Base-by-base conservation (phyloP, 2,113 vertebrate genomes). In the Eonycteris spelaea region DNA sequence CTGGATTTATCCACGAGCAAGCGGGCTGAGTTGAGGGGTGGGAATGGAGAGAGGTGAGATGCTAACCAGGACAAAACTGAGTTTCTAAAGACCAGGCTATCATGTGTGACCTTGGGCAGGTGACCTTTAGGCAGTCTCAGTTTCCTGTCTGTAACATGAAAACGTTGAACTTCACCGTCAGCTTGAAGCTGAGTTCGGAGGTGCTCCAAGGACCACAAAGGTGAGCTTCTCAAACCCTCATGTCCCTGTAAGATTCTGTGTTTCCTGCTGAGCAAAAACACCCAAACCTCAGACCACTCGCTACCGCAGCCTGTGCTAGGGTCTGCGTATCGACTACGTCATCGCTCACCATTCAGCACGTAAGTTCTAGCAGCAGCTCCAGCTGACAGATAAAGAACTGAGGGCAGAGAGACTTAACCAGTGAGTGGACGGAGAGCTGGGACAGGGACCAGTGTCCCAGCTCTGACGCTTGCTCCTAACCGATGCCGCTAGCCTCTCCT, bases 1-100 rank as follows among this genome's bases (percentile, higher is more conserved):
- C 48, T 11, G n/a, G 4, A 6, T 74, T 43, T 28, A 24, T 14
- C 12, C 30, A 16, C 51, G 68, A 48, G 40, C 26, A 5, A 21
- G 5, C 0, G 0, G 6, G 45, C 63, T 87, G 30, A 55, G 43
- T 4, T 3, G 26, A n/a, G 21, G 26, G 48, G 14, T 1, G 40
- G 65, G 57, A 7, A 61, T 4, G 15, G 19, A 8, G 35, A 14
- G 15, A 53, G n/a, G 5, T 0, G 1, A 12, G 12, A 24, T 0
- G 12, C 4, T 19, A 35, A 6, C 4, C 4, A 35, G 14, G 35
- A 7, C 28, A 21, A 75, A 57, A 4, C 70, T 30, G n/a, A 12
- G 18, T 6, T 51, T 28, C 14, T 1, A 1, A 13, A 33, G 8
- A 12, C 14, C 33, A 10, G 59, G 40, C 61, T 57, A 80, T n/a